Base-by-base conservation (phyloP, 2,888 invertebrate species). In the Drosophila affinis region DNA sequence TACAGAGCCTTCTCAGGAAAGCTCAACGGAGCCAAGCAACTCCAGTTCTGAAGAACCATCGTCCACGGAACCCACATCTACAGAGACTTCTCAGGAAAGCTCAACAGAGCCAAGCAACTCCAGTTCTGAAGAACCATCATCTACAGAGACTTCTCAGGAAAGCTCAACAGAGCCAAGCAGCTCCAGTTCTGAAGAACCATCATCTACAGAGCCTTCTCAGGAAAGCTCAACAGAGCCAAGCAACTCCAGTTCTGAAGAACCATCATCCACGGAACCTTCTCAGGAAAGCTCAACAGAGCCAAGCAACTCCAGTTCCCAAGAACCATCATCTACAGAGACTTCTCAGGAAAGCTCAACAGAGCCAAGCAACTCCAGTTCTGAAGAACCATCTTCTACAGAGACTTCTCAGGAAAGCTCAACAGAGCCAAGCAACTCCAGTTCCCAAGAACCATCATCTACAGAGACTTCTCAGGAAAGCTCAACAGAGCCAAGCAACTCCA, bases 271-370 rank as follows among this genome's bases (percentile, higher is more conserved):
- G 21, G 21, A 21, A 21, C 47, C 39, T 2, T 6, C 49, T 21
- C 9, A 5, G 14, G 32, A 32, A 24, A 58, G 55, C 24, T 75
- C 58, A 18, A 62, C 48, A 5, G 53, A 53, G 12, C 10, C n/a
- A 7, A 24, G 1, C 9, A n/a, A 7, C 3, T 21, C 21, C 3
- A 47, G 57, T 21, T 18, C 14, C 3, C 9, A 14, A 24, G 21
- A 17, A 3, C 39, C 39, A 5, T 54, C n/a, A 0, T 14, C 18
- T 14, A 53, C 53, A 9, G 53, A 54, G 5, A 6, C 39, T 10
- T 10, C 32, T 14, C 14, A 14, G 14, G 14, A 39, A 39, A 54
- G 39, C 14, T 34, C 53, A 7, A 54, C 54, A 3, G 54, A 39
- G 39, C n/a, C 21, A 10, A 54, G 4, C 7, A n/a, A 17, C n/a